phyloP scores from a whole-genome alignment of 2,888 invertebrate genomes.

The Onchidella celtica region DNA sequence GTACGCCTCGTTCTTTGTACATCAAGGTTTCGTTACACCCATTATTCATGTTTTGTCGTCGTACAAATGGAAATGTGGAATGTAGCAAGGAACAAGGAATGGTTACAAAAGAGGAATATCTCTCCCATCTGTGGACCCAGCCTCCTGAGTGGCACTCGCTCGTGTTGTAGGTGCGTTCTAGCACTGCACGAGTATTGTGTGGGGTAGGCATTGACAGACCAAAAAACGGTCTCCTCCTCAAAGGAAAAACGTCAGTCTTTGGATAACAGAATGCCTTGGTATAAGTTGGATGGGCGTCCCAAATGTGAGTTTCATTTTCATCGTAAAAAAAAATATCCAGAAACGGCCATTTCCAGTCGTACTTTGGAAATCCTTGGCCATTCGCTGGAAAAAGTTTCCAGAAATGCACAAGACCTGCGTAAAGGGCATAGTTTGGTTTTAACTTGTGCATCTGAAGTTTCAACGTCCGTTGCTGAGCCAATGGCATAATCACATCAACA shows the following conservation, averaged over 20 bases:
- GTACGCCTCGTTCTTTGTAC: slow-evolving; percentile 34
- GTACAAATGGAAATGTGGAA: slow-evolving; percentile 55
- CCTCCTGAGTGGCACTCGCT: slow-evolving; percentile 44
- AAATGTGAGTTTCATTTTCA: slow-evolving; percentile 57
- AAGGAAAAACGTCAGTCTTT: slow-evolving; percentile 54
- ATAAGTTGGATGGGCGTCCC: slow-evolving; percentile 52
- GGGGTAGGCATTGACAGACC: slow-evolving; percentile 54
- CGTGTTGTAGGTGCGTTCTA: slow-evolving; percentile 46
- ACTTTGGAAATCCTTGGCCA: neutral
- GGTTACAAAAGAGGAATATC: neutral
- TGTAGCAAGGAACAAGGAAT: slow-evolving; percentile 53
- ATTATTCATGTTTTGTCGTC: slow-evolving; percentile 18
- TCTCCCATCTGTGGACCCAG: slow-evolving; percentile 53
- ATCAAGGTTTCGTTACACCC: slow-evolving; percentile 55
- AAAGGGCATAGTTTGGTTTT: neutral
- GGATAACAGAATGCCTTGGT: slow-evolving; percentile 32
- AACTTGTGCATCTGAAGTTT: neutral
- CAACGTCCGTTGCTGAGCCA: neutral
- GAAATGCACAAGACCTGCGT: neutral
- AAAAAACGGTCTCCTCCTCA: slow-evolving; percentile 53
- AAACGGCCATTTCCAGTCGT: slow-evolving; percentile 58
- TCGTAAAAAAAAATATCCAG: slow-evolving; percentile 58
- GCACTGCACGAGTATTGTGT: slow-evolving; percentile 45
- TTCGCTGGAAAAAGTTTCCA: slow-evolving; percentile 27
- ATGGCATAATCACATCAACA: slow-evolving; percentile 30